Evolutionary conservation across 2,888 invertebrate genomes (phyloP).

Genomic region (Lycia hirtaria): DNA sequence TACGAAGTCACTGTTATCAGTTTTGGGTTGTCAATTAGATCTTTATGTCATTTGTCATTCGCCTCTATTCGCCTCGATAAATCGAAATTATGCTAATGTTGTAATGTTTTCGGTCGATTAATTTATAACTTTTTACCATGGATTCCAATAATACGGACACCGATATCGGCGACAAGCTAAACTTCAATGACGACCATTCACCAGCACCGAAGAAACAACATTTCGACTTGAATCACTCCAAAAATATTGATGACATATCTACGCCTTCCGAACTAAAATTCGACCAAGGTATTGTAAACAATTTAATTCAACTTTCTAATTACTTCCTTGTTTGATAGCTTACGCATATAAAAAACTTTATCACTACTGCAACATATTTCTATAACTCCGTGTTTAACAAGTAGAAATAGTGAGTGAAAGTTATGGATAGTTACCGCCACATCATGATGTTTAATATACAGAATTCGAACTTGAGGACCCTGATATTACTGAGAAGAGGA

Average conservation of each 20-base stretch:
- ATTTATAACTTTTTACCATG: slow-evolving; percentile 68
- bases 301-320: slow-evolving; percentile 47
- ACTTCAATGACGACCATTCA: slow-evolving; percentile 69
- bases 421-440: slow-evolving; percentile 38
- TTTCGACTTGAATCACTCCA: slow-evolving; percentile 67
- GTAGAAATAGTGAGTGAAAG: slow-evolving; percentile 49
- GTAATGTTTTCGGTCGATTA: slow-evolving; percentile 76
- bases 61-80: background rate
- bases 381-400: slow-evolving; percentile 11
- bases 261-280: slow-evolving; percentile 88
- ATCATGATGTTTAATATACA: slow-evolving; percentile 42
- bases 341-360: slow-evolving; percentile 22
- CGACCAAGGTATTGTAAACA: slow-evolving; percentile 87
- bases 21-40: too few species aligned
- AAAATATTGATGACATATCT: slow-evolving; percentile 84
- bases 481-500: slow-evolving; percentile 86
- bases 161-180: slow-evolving; percentile 64
- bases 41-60: too few species aligned
- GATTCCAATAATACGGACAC: slow-evolving; percentile 68
- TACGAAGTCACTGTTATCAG: too few species aligned
- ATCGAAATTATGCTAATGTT: slow-evolving; percentile 58
- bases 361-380: slow-evolving; percentile 19
- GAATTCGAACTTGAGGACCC: slow-evolving; percentile 87
- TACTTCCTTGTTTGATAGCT: slow-evolving; percentile 45
- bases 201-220: slow-evolving; percentile 56